Base-by-base conservation (phyloP, 64 coral and sea anemone species). In the Stichodactyla mertensii region DNA sequence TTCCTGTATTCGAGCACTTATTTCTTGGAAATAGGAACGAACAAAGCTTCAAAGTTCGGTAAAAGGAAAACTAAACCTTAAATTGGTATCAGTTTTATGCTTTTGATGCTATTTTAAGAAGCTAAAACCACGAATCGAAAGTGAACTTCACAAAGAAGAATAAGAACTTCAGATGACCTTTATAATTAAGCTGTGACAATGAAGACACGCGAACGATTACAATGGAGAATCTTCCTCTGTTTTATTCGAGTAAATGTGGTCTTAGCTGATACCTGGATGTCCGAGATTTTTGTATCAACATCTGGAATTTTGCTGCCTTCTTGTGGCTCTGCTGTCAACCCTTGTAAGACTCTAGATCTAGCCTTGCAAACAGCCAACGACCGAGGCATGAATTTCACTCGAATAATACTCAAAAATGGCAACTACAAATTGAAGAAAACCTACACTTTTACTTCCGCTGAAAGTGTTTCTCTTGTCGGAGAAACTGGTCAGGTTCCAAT, bases 391-490 rank as follows among this genome's bases (percentile, higher is more conserved):
- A 87, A 87, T 60, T 57, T 79, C 20, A 56, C 87, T 24, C 67
- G 16, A 16, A 84, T 95, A 77, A 6, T 83, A 31, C 61, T 88
- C 52, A 31, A 18, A 11, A 69, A 77, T 31, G 93, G 93, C 54
- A 87, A 71, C 19, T 87, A 89, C 58, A 45, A 24, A 4, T 22
- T 95, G 28, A 51, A 83, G 16, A 86, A 74, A 57, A 91, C 82
- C 45, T 82, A 89, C 84, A 54, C 24, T 16, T 92, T 92, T 52
- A 58, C 16, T 4, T 60, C 28, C 31, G 45, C 91, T 45, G n/a
- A 51, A 64, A 86, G 85, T 16, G 91, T 95, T 89, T 55, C 16
- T 78, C 45, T 95, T 55, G 55, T 54, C 16, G 90, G 93, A 26
- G 57, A 83, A 55, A 77, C 79, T 15, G 16, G 67, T n/a, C 51